Evolutionary conservation across 2,113 vertebrate genomes (phyloP).

Genomic region (Trachemys scripta): DNA sequence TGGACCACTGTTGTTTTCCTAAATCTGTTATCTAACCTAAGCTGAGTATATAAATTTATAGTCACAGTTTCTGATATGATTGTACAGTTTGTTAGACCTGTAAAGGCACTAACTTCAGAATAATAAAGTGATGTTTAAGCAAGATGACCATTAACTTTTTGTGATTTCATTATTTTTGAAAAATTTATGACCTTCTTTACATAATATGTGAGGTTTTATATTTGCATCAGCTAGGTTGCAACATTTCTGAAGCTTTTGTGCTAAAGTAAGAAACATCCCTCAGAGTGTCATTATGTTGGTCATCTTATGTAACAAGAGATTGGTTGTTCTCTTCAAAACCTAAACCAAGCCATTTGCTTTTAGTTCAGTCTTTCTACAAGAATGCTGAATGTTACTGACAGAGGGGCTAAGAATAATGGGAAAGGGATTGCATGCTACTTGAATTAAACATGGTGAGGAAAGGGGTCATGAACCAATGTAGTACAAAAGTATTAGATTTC

Average conservation of each 20-base stretch:
- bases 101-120: constrained; percentile 26
- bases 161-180: background rate
- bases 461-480: background rate
- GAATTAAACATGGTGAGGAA: background rate
- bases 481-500: background rate
- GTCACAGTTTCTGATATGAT: background rate
- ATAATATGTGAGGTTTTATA: background rate
- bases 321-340: background rate
- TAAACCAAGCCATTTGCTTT: background rate
- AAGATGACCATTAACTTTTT: background rate
- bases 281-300: background rate
- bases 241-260: background rate
- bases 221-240: background rate
- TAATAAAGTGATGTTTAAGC: constrained; percentile 22
- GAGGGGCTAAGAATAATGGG: background rate
- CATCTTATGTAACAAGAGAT: background rate
- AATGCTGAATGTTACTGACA: fast-evolving
- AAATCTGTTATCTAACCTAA: background rate
- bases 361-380: background rate
- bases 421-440: background rate
- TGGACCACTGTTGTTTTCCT: background rate
- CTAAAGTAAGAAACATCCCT: background rate
- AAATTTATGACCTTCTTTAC: background rate
- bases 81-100: background rate
- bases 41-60: background rate